phyloP scores from a whole-genome alignment of 2,797 vertebrate genomes.

The Neomorphus geoffroyi region DNA sequence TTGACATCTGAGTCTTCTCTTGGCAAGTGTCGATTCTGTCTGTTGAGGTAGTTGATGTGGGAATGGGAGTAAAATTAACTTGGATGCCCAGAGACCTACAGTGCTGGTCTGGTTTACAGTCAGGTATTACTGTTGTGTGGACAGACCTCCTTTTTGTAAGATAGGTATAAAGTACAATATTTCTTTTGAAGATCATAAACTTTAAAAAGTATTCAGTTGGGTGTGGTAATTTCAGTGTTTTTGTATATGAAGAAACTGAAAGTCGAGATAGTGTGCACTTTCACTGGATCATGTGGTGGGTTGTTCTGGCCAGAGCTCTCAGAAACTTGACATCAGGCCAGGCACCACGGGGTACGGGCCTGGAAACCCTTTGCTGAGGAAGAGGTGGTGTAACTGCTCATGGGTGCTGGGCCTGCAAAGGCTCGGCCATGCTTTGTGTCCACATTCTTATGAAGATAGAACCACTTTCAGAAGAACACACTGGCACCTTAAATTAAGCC shows the following conservation, averaged over 20 bases:
- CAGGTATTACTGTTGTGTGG: constrained; percentile 9
- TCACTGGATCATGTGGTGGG: neutral
- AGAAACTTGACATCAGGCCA: neutral
- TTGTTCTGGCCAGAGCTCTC: neutral
- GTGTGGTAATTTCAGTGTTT: neutral
- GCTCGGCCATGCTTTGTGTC: neutral
- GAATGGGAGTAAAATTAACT: constrained; percentile 14
- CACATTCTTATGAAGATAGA: fast-evolving
- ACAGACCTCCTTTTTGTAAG: neutral
- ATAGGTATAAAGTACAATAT: neutral
- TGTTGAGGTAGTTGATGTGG: constrained; percentile 48
- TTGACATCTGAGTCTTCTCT: constrained; percentile 45
- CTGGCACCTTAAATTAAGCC: neutral
- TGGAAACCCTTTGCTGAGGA: neutral
- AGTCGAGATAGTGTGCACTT: neutral
- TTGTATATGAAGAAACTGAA: neutral
- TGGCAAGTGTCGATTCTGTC: constrained; percentile 11
- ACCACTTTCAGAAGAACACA: neutral
- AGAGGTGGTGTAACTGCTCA: fast-evolving
- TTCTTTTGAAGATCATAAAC: neutral
- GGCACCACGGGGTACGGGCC: neutral
- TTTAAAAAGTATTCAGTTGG: neutral
- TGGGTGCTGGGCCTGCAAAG: fast-evolving
- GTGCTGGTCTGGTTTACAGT: constrained; percentile 20
- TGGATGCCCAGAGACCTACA: neutral